A percentile compares a stretch with the other conserved stretches of the same genome.
Conservation (phyloP, 2,113 vertebrate species). For the Passer montanus region DNA sequence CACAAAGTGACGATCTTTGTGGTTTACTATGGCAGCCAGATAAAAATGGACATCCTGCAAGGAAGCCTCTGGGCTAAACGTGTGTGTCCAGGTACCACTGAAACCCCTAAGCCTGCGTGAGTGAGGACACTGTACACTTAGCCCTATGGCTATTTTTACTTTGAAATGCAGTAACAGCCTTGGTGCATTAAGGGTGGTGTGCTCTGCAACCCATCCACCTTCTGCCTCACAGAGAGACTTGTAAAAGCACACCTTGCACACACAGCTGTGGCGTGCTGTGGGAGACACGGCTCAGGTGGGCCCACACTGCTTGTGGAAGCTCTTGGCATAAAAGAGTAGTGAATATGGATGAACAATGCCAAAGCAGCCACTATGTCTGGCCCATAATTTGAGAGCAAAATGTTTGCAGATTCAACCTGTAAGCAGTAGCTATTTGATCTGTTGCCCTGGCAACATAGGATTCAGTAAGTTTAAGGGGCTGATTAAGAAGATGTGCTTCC, state of each 20-base stretch:
- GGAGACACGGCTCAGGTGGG: background rate
- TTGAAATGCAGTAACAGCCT: background rate
- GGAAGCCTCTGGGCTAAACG: background rate
- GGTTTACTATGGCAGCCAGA: background rate
- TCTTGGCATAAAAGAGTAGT: background rate
- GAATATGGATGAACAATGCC: background rate
- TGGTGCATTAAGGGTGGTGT: background rate
- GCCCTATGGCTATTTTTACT: background rate
- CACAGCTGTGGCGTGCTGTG: rapidly evolving
- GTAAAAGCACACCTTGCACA: background rate
- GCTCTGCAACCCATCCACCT: background rate
- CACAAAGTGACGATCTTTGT: slow-evolving; percentile 32
- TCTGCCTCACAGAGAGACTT: background rate
- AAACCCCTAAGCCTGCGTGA: background rate
- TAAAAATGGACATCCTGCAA: background rate
- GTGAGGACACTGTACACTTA: background rate
- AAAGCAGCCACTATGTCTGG: background rate
- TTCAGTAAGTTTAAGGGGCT: background rate
- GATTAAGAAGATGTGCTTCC: background rate
- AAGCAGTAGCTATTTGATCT: background rate
- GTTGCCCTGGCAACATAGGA: background rate
- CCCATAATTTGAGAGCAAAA: background rate
- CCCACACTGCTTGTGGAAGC: background rate
- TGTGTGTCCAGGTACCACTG: background rate
- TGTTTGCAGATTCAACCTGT: background rate